These are phyloP conservation scores for Epizoanthus fatuus DNA, from an alignment of 92 coral and sea anemone genomes.

Conservation along the genomic window DNA sequence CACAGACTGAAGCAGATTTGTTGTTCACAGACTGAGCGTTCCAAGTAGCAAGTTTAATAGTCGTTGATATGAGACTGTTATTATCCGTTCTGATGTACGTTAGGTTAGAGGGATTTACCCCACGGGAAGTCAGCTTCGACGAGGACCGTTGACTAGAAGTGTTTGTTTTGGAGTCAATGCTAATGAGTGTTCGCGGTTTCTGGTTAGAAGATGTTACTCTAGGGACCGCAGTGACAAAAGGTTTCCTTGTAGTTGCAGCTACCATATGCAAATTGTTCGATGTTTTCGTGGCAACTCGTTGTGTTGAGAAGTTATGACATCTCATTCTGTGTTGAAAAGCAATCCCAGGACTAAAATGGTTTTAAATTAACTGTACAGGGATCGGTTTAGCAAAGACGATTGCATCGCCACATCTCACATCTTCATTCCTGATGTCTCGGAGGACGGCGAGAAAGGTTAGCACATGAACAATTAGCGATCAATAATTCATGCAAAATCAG, in stretches of 20 bases:
- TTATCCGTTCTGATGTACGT: slow-evolving; percentile 9
- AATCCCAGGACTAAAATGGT: no score
- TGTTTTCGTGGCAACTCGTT: no score
- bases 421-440: slow-evolving; percentile 9
- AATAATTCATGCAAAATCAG: no score
- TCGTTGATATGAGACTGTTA: slow-evolving; percentile 9
- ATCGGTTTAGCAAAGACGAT: slow-evolving; percentile 7
- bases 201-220: no score
- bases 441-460: neutral
- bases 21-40: neutral
- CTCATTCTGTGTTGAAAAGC: no score
- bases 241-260: no score
- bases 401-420: slow-evolving; percentile 20
- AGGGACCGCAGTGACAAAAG: no score
- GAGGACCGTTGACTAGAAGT: slow-evolving; percentile 8
- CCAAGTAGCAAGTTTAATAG: slow-evolving; percentile 37
- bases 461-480: no score
- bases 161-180: no score
- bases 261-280: no score
- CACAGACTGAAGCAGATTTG: slow-evolving; percentile 12
- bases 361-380: neutral
- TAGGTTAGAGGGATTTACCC: neutral
- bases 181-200: no score
- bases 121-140: slow-evolving; percentile 10
- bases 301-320: no score